Conservation (phyloP, 1,140 invertebrate species). For the Phymastichus coffea region DNA sequence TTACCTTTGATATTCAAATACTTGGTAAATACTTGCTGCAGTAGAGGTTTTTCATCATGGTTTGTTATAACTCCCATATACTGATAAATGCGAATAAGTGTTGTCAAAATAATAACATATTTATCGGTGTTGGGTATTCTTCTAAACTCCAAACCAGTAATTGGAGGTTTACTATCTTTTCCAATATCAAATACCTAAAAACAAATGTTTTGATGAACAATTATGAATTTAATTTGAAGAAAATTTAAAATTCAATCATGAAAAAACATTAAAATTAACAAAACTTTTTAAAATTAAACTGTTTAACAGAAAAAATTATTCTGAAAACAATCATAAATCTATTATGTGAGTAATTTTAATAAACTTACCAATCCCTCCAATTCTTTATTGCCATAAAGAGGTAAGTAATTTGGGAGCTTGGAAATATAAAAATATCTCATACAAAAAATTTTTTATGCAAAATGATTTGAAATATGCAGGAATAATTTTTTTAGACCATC, state of each 20-base stretch:
- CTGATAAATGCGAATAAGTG: constrained; percentile 79
- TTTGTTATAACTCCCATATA: constrained; percentile 75
- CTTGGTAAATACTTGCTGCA: constrained; percentile 78
- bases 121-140: constrained; percentile 68
- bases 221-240: too few species aligned
- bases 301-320: constrained; percentile 12
- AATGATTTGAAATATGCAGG: not conserved
- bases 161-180: constrained; percentile 68
- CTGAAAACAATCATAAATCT: constrained; percentile 1
- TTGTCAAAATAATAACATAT: constrained; percentile 82
- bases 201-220: not conserved
- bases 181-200: constrained; percentile 84
- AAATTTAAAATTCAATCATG: not conserved
- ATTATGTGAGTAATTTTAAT: constrained; percentile 7
- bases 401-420: constrained; percentile 73
- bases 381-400: constrained; percentile 70
- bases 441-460: constrained; percentile 21
- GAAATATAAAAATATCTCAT: constrained; percentile 33
- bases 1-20: constrained; percentile 76
- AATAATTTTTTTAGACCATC: not conserved
- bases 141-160: constrained; percentile 85
- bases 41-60: constrained; percentile 75
- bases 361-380: constrained; percentile 70
- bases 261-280: constrained; percentile 18
- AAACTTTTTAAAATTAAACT: constrained; percentile 19